phyloP scores from a whole-genome alignment of 2,888 invertebrate species.

The Cosmia pyralina region DNA sequence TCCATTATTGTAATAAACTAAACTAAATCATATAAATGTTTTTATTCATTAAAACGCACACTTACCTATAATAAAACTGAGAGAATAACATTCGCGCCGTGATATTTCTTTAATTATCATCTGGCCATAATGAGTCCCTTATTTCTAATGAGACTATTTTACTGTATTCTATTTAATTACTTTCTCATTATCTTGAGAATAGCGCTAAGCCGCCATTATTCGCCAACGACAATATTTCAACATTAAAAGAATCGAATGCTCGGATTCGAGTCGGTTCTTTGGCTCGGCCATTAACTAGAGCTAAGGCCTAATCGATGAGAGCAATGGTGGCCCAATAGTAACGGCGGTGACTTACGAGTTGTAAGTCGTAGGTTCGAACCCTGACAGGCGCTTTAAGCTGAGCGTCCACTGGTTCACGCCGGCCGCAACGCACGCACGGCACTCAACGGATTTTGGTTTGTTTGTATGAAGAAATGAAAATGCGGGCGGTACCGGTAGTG shows the following conservation, averaged over 20 bases:
- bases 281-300: conserved; percentile 17
- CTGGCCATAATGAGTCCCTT: conserved; percentile 9
- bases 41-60: too few species aligned
- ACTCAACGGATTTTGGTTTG: too few species aligned
- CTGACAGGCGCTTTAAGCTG: too few species aligned
- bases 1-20: too few species aligned
- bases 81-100: conserved; percentile 5
- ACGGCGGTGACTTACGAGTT: too few species aligned
- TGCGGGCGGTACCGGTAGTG: too few species aligned
- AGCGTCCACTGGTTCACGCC: too few species aligned
- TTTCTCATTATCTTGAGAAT: conserved; percentile 36
- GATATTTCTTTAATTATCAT: conserved; percentile 34
- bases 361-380: too few species aligned
- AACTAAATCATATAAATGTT: too few species aligned
- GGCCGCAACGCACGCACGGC: too few species aligned
- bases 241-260: conserved; percentile 20
- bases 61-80: not conserved
- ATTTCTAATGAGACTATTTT: conserved; percentile 40
- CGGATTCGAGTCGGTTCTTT: conserved; percentile 7
- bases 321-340: too few species aligned
- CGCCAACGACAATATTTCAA: conserved; percentile 34
- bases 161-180: conserved; percentile 49
- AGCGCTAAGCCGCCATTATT: conserved; percentile 33
- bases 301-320: not conserved
- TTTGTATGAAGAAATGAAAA: too few species aligned